phyloP scores from a whole-genome alignment of 1,140 invertebrate species.

The Scaptomyza pallida region DNA sequence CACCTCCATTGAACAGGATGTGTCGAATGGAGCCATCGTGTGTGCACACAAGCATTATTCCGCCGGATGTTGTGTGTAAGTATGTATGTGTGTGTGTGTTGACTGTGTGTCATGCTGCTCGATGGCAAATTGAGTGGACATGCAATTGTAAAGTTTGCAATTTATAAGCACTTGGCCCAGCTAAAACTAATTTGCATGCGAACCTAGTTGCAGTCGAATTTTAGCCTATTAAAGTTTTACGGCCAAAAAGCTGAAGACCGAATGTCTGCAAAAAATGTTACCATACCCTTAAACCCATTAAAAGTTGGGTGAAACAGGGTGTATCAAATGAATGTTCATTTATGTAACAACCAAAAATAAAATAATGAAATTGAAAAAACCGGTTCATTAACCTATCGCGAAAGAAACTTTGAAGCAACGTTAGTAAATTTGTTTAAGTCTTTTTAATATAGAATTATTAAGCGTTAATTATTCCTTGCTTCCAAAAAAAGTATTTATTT shows the following conservation, averaged over 20 bases:
- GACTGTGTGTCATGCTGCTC: slow-evolving; percentile 25
- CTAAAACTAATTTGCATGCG: slow-evolving; percentile 60
- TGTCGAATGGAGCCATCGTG: slow-evolving; percentile 25
- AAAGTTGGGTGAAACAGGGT: too few species aligned
- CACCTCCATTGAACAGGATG: slow-evolving; percentile 39
- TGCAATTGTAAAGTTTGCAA: slow-evolving; percentile 18
- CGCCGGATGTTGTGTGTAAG: slow-evolving; percentile 65
- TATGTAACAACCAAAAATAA: too few species aligned
- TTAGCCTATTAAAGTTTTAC: slow-evolving; percentile 56
- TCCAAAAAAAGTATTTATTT: too few species aligned
- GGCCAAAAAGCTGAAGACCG: slow-evolving; percentile 34
- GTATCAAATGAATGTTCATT: too few species aligned
- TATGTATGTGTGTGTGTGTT: slow-evolving; percentile 17
- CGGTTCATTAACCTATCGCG: too few species aligned
- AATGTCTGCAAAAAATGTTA: slow-evolving; percentile 78
- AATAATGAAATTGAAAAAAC: too few species aligned
- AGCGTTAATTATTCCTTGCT: too few species aligned
- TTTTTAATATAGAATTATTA: too few species aligned
- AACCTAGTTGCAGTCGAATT: background rate
- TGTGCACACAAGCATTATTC: slow-evolving; percentile 65
- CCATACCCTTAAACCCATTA: too few species aligned
- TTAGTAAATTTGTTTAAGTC: too few species aligned
- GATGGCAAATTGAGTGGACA: slow-evolving; percentile 51
- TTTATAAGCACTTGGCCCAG: slow-evolving; percentile 27
- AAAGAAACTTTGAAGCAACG: too few species aligned